Conservation (phyloP, 2,797 vertebrate genomes). For the Danionella dracula region DNA sequence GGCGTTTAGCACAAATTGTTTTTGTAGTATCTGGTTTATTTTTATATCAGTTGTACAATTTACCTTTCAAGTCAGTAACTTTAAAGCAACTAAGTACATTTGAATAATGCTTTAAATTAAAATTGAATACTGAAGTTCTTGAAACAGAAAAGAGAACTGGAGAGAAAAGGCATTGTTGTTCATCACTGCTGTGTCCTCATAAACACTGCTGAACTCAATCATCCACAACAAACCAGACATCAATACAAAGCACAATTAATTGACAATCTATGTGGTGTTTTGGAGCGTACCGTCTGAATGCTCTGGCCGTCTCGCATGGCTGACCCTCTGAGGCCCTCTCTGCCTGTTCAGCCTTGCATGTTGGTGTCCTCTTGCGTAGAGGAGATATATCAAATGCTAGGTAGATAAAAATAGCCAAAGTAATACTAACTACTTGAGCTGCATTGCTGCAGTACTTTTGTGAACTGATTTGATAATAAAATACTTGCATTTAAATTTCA, state of each 20-base stretch:
- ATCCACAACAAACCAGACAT: neutral
- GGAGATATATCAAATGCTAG: constrained; percentile 49
- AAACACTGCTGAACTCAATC: neutral
- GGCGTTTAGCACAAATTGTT: no score
- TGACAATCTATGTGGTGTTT: neutral
- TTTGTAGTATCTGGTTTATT: no score
- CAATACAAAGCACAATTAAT: neutral
- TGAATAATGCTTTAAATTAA: no score
- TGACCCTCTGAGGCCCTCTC: constrained; percentile 5
- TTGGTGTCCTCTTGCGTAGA: constrained; percentile 36
- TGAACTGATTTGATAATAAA: no score
- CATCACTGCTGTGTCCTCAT: neutral
- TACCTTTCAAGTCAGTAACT: no score
- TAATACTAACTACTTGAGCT: constrained; percentile 53
- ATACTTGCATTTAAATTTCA: no score
- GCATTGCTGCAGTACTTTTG: constrained; percentile 54
- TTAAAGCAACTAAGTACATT: no score
- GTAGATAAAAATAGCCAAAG: constrained; percentile 63
- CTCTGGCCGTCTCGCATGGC: constrained; percentile 3
- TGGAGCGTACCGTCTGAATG: neutral
- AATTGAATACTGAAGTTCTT: no score
- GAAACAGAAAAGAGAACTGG: no score
- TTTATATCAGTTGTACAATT: no score
- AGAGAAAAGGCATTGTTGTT: no score
- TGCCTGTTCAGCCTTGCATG: constrained; percentile 19